Evolutionary conservation across 2,888 invertebrate genomes (phyloP), one percentile per base, ranked within the genome.

Genomic region (Dolomedes plantarius): DNA sequence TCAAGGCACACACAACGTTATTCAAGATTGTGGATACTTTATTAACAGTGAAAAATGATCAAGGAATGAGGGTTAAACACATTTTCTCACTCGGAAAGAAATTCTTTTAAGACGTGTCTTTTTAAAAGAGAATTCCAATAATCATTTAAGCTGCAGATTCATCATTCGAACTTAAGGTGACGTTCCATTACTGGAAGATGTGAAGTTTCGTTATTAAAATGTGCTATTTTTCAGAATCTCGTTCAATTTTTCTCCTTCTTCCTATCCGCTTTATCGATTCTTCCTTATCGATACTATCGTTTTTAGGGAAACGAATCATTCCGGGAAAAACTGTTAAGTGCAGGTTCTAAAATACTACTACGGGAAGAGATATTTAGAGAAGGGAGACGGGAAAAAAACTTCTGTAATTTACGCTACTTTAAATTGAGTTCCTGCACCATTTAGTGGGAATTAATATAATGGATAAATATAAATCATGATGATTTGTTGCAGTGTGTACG

Each of bases 81-180:
- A 5, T 56, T 56, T 23, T 56, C 56, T 56, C 2, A 56, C 23
- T 23, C 6, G 23, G 23, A 56, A 56, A 23, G 2, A 19, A 23
- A 1, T 11, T 23, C 23, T 23, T 46, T 23, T 23, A 16, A 23
- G 19, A 3, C 23, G 56, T 1, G n/a, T 23, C 23, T 23, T 23
- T 56, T 56, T 56, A 56, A 2, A 23, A 23, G 23, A 56, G 16
- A 56, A 56, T 56, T 56, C 56, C 56, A 56, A 56, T 56, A 56
- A 56, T 56, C 19, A 56, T 56, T 56, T 56, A 23, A 56, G 56
- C 11, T 3, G 1, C 23, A 23, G 19, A 56, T 56, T 23, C 56
- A 56, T 56, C 56, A 16, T 23, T 56, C 23, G 3, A 56, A 56
- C 19, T 23, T 56, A 56, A 23, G 56, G 56, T 56, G 56, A 56